A percentile compares a stretch with the other conserved stretches of the same genome.
phyloP scores from a whole-genome alignment of 2,797 vertebrate species.

The Mormyrus hasselquistii region DNA sequence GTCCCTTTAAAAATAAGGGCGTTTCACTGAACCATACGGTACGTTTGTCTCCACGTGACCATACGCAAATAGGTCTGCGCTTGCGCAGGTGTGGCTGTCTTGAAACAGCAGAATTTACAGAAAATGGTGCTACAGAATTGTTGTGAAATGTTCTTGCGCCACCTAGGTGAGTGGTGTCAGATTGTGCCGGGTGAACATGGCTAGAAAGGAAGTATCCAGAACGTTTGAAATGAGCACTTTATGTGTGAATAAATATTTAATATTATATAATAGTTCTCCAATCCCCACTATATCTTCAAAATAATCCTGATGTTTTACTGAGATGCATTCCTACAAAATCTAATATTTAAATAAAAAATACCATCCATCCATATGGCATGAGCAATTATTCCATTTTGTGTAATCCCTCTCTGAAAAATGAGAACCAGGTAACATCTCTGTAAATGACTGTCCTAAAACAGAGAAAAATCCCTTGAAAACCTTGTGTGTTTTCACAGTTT shows the following conservation, averaged over 20 bases:
- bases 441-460: background rate
- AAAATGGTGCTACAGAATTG: background rate
- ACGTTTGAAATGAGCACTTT: background rate
- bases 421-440: no score
- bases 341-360: background rate
- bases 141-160: background rate
- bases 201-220: background rate
- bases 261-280: background rate
- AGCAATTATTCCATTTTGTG: background rate
- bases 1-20: conserved; percentile 13
- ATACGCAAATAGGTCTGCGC: background rate
- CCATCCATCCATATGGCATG: background rate
- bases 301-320: background rate
- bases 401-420: background rate
- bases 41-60: background rate
- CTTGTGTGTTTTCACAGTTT: background rate
- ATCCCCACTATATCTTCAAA: background rate
- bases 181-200: background rate
- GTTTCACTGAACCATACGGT: background rate
- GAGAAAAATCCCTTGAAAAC: background rate
- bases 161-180: background rate
- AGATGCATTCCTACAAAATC: background rate
- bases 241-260: background rate
- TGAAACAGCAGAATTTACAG: background rate
- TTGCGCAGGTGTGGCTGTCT: background rate